Evolutionary conservation across 1,140 invertebrate genomes (phyloP).

Genomic region (Choristoneura fumiferana): DNA sequence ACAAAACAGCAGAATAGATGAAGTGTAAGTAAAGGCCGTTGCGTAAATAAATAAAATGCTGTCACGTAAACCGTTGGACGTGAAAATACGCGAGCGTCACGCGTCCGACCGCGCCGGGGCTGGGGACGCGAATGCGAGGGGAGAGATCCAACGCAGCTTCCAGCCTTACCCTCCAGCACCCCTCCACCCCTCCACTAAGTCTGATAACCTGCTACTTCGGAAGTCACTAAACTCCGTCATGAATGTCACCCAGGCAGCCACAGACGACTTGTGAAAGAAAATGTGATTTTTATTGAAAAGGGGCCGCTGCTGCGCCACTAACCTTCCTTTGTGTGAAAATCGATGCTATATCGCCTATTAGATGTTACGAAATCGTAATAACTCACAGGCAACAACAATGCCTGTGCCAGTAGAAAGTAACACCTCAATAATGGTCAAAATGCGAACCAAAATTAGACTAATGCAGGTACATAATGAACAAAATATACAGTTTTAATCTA

Average conservation of each 20-base stretch:
- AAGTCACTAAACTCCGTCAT: slow-evolving; percentile 73
- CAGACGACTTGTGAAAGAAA: slow-evolving; percentile 64
- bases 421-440: not conserved
- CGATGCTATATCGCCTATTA: slow-evolving; percentile 56
- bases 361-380: slow-evolving; percentile 44
- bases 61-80: slow-evolving; percentile 25
- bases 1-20: slow-evolving; percentile 26
- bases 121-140: slow-evolving; percentile 65
- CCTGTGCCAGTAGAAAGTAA: too few species aligned
- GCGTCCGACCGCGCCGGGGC: slow-evolving; percentile 55
- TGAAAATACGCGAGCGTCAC: slow-evolving; percentile 33
- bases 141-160: slow-evolving; percentile 52
- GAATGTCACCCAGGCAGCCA: slow-evolving; percentile 65
- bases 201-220: slow-evolving; percentile 76
- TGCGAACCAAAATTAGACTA: not conserved
- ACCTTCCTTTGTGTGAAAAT: slow-evolving; percentile 55
- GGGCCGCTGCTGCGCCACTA: slow-evolving; percentile 50
- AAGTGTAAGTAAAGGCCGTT: slow-evolving; percentile 38
- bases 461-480: too few species aligned
- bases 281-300: slow-evolving; percentile 73
- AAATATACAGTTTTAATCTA: too few species aligned
- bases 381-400: slow-evolving; percentile 24
- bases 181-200: slow-evolving; percentile 38
- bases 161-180: slow-evolving; percentile 49
- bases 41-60: slow-evolving; percentile 39